Conservation (phyloP, 2,797 vertebrate genomes). For the Diceros bicornis region DNA sequence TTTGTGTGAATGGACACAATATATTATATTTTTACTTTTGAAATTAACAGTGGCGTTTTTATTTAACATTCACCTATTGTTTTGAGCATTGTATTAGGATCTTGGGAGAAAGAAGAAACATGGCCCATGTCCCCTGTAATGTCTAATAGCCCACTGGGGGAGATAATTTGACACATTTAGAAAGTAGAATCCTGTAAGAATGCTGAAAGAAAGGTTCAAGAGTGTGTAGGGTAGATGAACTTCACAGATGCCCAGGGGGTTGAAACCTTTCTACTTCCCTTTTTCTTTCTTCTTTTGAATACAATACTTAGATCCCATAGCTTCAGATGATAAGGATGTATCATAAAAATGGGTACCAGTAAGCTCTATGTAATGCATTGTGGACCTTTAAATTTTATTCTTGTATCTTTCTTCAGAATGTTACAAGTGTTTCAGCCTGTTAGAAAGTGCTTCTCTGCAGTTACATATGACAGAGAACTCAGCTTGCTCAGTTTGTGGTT, state of each 20-base stretch:
- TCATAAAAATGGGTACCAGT: not conserved
- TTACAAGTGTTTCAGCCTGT: not conserved
- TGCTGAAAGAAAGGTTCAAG: not conserved
- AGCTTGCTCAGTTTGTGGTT: not conserved
- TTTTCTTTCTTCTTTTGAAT: not conserved
- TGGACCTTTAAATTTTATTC: not conserved
- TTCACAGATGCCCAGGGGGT: not conserved
- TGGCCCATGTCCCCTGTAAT: fast-evolving
- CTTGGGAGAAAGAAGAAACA: not conserved
- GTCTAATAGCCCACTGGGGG: not conserved
- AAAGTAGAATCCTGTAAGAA: not conserved
- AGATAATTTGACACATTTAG: not conserved
- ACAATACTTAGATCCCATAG: not conserved
- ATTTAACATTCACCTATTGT: constrained; percentile 3
- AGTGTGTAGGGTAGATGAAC: not conserved
- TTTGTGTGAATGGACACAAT: not conserved
- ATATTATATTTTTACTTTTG: constrained; percentile 43
- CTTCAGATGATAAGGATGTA: not conserved
- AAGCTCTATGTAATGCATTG: not conserved
- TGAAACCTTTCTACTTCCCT: not conserved
- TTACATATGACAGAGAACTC: not conserved
- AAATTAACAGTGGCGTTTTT: not conserved
- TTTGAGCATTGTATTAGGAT: not conserved
- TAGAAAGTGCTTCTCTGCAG: not conserved
- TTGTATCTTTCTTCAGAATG: not conserved